Percentiles rank a stretch among this genome's conserved stretches.
phyloP scores from a whole-genome alignment of 2,797 vertebrate species.

The Streptopelia turtur region DNA sequence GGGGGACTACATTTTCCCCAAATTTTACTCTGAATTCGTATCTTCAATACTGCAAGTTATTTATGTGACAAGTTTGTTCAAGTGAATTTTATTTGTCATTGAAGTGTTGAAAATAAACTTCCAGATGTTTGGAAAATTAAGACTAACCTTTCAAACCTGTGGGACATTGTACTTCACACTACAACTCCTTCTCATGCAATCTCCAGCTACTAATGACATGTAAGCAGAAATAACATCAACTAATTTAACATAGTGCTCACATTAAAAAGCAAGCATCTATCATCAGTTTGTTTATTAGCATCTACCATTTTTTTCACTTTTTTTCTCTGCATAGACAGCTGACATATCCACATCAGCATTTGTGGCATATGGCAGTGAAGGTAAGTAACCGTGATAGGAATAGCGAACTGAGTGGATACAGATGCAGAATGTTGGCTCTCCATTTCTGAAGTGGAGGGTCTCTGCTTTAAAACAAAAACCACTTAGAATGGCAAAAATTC shows the following conservation, averaged over 20 bases:
- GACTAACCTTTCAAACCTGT: constrained; percentile 1
- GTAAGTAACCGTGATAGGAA: neutral
- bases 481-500: neutral
- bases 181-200: neutral
- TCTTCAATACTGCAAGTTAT: neutral
- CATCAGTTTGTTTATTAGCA: neutral
- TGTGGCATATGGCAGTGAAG: neutral
- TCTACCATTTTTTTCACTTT: neutral
- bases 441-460: neutral
- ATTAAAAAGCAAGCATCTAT: neutral
- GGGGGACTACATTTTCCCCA: neutral
- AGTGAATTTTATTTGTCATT: neutral
- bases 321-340: neutral
- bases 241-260: neutral
- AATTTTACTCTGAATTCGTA: neutral
- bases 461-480: neutral
- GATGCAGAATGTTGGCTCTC: neutral
- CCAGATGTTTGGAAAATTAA: neutral
- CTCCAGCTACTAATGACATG: neutral
- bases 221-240: neutral
- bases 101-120: constrained; percentile 38
- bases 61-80: constrained; percentile 8
- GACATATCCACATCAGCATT: neutral
- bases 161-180: neutral
- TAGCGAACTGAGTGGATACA: neutral